A percentile compares a stretch with the other conserved stretches of the same genome.
Conservation (phyloP, 2,797 vertebrate genomes). For the Taeniopygia guttata region DNA sequence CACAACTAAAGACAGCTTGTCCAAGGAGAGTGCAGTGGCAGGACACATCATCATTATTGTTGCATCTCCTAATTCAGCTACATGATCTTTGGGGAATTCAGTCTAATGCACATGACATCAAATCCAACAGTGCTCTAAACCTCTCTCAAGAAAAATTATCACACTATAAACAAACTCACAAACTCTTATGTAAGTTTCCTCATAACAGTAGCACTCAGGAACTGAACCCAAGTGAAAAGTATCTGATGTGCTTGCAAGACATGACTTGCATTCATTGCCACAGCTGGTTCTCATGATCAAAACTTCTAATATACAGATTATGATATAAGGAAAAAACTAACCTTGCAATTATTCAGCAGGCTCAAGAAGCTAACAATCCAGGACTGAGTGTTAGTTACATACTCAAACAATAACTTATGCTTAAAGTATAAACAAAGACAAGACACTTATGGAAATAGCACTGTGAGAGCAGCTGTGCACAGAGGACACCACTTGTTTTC, state of each 20-base stretch:
- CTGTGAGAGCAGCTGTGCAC: slow-evolving; percentile 47
- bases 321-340: neutral
- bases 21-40: neutral
- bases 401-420: slow-evolving; percentile 5
- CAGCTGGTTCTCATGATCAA: neutral
- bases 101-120: neutral
- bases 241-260: neutral
- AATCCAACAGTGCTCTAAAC: neutral
- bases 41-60: neutral
- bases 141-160: neutral
- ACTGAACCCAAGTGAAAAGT: neutral
- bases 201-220: neutral
- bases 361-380: slow-evolving; percentile 55
- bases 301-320: neutral
- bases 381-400: neutral
- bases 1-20: neutral
- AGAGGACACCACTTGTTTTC: slow-evolving; percentile 51
- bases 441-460: neutral
- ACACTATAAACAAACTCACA: neutral
- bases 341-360: neutral
- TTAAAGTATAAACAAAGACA: slow-evolving; percentile 27
- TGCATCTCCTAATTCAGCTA: neutral
- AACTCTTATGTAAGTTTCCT: neutral
- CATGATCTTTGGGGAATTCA: neutral
- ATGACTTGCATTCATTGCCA: neutral